Evolutionary conservation across 37 sponge, comb jelly and placozoan genomes (phyloP).

Genomic region (Crambe crambe): DNA sequence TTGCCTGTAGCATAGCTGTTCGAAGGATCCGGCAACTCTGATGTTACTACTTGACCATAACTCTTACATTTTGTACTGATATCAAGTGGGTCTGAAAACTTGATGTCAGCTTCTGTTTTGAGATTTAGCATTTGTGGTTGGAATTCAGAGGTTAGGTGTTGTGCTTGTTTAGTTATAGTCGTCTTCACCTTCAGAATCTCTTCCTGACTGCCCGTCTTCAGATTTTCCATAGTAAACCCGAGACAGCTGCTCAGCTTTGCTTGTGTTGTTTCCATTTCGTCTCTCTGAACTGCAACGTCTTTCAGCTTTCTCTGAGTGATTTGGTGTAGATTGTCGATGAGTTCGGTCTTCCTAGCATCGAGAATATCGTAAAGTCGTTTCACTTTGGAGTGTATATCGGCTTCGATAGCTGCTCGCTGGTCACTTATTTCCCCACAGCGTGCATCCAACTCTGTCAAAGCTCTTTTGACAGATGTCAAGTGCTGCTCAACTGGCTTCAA

Average conservation of each 20-base stretch:
- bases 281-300: neutral
- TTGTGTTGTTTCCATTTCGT: neutral
- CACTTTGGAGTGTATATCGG: conserved; percentile 3
- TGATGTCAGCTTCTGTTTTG: neutral
- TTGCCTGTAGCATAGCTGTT: neutral
- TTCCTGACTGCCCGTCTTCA: neutral
- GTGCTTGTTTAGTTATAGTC: neutral
- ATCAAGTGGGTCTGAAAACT: neutral
- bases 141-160: neutral
- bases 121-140: neutral
- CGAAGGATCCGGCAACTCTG: neutral
- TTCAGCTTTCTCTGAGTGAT: conserved; percentile 11
- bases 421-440: conserved; percentile 6
- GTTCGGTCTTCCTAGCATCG: neutral
- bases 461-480: conserved; percentile 1
- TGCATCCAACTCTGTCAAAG: conserved; percentile 6
- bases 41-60: neutral
- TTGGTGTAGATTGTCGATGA: neutral
- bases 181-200: neutral
- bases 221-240: neutral
- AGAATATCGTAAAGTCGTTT: conserved; percentile 11
- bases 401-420: conserved; percentile 20
- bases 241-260: neutral
- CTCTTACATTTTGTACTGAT: neutral
- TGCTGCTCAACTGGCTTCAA: no score